A percentile compares a stretch with the other conserved stretches of the same genome.
phyloP scores from a whole-genome alignment of 2,113 vertebrate genomes.

The Crotophaga sulcirostris region DNA sequence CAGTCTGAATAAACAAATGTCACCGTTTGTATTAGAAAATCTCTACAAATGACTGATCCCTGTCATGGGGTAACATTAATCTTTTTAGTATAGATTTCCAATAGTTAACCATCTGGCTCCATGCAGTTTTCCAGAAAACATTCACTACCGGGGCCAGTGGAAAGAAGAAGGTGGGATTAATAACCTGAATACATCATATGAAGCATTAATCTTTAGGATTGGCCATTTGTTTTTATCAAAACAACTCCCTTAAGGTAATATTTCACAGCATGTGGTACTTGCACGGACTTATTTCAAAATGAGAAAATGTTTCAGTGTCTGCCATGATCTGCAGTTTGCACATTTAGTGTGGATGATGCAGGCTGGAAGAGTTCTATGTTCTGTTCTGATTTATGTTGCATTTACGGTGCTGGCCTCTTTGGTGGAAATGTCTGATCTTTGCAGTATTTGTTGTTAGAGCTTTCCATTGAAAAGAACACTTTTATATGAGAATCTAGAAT shows the following conservation, averaged over 20 bases:
- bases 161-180: conserved; percentile 64
- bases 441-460: not conserved
- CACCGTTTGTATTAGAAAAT: conserved; percentile 63
- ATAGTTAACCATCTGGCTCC: conserved; percentile 70
- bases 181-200: conserved; percentile 43
- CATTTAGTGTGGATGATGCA: not conserved
- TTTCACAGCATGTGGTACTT: conserved; percentile 52
- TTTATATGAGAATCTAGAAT: not conserved
- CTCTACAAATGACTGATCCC: conserved; percentile 67
- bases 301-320: not conserved
- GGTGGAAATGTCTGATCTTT: not conserved
- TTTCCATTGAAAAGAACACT: not conserved
- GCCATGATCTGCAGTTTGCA: not conserved
- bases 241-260: conserved; percentile 27
- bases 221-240: conserved; percentile 62
- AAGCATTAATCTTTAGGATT: conserved; percentile 63
- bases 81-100: conserved; percentile 72
- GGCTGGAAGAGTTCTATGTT: not conserved
- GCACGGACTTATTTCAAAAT: conserved; percentile 34
- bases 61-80: conserved; percentile 71
- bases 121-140: conserved; percentile 45
- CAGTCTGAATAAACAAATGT: conserved; percentile 66
- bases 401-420: not conserved
- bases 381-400: not conserved
- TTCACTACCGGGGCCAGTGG: not conserved